Conservation (phyloP, 2,113 vertebrate genomes). For the Pelobates fuscus region DNA sequence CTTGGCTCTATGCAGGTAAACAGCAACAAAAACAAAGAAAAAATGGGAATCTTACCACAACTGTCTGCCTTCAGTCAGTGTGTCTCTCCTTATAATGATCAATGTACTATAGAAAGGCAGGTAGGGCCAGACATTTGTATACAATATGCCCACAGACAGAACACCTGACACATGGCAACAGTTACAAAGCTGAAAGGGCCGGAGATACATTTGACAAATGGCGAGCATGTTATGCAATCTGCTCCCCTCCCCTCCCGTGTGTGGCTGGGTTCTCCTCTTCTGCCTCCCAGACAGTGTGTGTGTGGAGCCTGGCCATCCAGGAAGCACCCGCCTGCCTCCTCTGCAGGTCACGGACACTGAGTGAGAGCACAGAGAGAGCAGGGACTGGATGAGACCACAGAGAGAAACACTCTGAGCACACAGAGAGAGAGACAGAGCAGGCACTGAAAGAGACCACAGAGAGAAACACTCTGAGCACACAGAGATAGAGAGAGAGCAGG, state of each 20-base stretch:
- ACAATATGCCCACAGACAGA: not conserved
- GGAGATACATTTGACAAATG: conserved; percentile 25
- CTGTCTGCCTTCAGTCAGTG: no score
- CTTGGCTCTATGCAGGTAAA: no score
- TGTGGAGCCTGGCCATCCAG: not conserved
- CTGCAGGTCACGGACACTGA: not conserved
- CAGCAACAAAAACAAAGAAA: no score
- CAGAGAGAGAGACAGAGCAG: not conserved
- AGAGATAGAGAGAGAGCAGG: not conserved
- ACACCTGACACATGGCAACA: not conserved
- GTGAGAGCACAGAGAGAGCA: not conserved
- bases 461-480: not conserved
- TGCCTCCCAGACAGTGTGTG: not conserved
- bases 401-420: not conserved
- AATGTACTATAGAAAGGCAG: no score
- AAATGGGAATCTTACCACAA: no score
- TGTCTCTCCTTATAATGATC: no score
- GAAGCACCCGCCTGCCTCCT: not conserved
- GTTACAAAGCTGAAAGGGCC: not conserved
- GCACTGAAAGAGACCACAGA: conserved; percentile 8
- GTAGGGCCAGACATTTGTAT: no score
- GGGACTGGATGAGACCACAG: conserved; percentile 16
- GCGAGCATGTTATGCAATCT: conserved; percentile 35
- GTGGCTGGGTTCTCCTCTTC: no score
- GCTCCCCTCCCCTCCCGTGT: conserved; percentile 22